Base-by-base conservation (phyloP, 2,797 vertebrate species). In the Pseudomugil tenellus region DNA sequence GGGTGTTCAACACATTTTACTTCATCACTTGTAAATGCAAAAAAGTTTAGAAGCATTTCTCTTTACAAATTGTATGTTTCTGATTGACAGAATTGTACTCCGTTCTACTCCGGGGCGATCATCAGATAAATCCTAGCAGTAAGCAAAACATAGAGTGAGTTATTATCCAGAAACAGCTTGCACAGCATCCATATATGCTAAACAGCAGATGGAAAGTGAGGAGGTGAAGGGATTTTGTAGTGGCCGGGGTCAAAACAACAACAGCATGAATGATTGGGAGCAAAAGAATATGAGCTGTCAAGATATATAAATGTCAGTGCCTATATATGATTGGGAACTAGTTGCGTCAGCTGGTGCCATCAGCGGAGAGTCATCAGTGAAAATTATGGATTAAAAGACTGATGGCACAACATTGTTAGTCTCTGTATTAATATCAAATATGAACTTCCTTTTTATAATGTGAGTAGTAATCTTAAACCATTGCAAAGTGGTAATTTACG, bases 401-500 rank as follows among this genome's bases (percentile, higher is more conserved):
- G 54, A 68, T 65, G 49, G 25, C 67, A 56, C 41, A 53, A 32
- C 43, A 39, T 53, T 63, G 5, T 49, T 29, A 31, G 55, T 58
- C 43, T 68, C 32, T 66, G 14, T 74, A 69, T 78, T 25, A 62
- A 59, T 57, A 58, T 72, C 31, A 29, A 26, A 66, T 31, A 37
- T 21, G 25, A 52, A 34, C 35, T 63, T 32, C 57, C 57, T 63
- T 63, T 51, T 69, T 58, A 64, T 35, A 71, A 31, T 3, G 14
- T 52, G 26, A 65, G 56, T 53, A 77, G 26, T 72, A 73, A 74
- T 14, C 69, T 83, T 34, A 61, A 60, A 66, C 37, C 31, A 58
- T 19, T 7, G 29, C 76, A 79, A 79, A 75, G 49, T 49, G 29
- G 80, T 72, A 77, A 84, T 71, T 85, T 61, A 67, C 31, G 35